Conservation (phyloP, 2,888 invertebrate genomes). For the Allolobophora icterica region DNA sequence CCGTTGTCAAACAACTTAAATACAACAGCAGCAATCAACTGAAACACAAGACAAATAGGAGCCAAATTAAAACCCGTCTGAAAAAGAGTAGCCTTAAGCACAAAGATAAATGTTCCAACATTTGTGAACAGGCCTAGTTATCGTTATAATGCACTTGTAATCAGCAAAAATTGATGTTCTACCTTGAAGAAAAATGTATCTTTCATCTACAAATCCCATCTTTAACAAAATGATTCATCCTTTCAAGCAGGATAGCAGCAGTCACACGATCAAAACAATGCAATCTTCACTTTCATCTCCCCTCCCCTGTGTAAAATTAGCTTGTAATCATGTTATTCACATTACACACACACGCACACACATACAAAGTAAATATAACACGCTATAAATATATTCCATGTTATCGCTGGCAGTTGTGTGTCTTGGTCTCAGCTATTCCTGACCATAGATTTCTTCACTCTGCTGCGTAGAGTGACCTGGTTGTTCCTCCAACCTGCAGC, state of each 20-base stretch:
- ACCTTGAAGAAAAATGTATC: not conserved
- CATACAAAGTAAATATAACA: too few species aligned
- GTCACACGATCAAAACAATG: not conserved
- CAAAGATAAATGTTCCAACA: not conserved
- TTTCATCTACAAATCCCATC: not conserved
- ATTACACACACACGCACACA: not conserved
- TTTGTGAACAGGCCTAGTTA: not conserved
- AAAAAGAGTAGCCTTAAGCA: not conserved
- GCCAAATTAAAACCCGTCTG: not conserved
- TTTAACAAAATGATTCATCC: not conserved
- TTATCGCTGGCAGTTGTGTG: too few species aligned
- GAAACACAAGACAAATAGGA: not conserved
- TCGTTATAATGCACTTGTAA: too few species aligned
- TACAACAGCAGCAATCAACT: not conserved
- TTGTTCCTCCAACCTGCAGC: too few species aligned
- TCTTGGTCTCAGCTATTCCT: too few species aligned
- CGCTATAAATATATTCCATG: too few species aligned
- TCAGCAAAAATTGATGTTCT: not conserved
- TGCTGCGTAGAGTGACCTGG: too few species aligned
- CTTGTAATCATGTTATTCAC: not conserved
- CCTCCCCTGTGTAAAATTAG: too few species aligned
- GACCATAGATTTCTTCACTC: too few species aligned
- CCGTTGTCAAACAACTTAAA: slow-evolving; percentile 17
- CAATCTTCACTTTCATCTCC: too few species aligned
- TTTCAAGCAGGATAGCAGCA: not conserved